Conservation (phyloP, 2,888 invertebrate genomes). For the Leptopterna dolabrata region DNA sequence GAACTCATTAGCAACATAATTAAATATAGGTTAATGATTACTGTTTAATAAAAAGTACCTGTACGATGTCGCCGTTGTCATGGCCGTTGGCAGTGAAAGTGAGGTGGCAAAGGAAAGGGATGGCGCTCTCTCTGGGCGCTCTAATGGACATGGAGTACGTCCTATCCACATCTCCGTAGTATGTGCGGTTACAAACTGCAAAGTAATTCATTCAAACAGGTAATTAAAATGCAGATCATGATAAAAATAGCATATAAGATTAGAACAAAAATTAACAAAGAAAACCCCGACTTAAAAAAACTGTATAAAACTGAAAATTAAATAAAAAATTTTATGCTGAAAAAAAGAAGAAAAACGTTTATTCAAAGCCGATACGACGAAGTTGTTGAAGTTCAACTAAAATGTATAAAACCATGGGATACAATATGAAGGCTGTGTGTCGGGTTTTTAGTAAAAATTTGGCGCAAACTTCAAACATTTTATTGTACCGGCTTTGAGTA, state of each 20-base stretch:
- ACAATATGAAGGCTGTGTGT: too few relatives aligned
- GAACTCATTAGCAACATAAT: too few relatives aligned
- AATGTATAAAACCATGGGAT: too few relatives aligned
- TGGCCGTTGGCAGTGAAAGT: constrained; percentile 92
- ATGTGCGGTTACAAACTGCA: constrained; percentile 88
- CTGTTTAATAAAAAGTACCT: constrained; percentile 68
- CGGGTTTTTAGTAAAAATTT: too few relatives aligned
- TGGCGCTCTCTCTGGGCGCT: constrained; percentile 78
- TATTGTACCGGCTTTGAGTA: too few relatives aligned
- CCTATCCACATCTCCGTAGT: constrained; percentile 87
- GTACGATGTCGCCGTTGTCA: constrained; percentile 88
- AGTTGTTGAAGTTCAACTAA: too few relatives aligned
- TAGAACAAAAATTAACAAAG: background rate
- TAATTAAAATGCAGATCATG: background rate
- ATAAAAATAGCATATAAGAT: background rate
- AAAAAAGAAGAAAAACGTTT: too few relatives aligned
- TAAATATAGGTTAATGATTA: background rate
- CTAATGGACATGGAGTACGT: constrained; percentile 83
- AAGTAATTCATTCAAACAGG: constrained; percentile 57
- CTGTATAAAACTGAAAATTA: too few relatives aligned
- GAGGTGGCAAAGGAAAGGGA: constrained; percentile 89
- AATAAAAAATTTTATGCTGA: too few relatives aligned
- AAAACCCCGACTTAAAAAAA: too few relatives aligned
- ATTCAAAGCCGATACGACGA: too few relatives aligned
- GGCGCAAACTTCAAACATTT: too few relatives aligned